A percentile compares a stretch with the other conserved stretches of the same genome.
Conservation (phyloP, 2,797 vertebrate genomes). For the Emys orbicularis region DNA sequence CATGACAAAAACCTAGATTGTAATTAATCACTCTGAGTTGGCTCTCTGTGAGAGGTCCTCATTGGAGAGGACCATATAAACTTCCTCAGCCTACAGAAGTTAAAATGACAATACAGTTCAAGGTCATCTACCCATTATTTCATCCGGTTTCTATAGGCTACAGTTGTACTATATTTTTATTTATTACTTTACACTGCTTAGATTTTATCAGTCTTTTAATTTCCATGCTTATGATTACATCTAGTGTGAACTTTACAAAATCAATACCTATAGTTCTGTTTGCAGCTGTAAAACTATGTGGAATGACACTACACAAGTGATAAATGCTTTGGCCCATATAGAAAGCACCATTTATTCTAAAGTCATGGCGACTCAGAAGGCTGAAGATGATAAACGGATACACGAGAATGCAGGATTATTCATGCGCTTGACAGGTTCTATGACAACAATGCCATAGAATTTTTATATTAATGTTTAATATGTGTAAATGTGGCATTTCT, state of each 20-base stretch:
- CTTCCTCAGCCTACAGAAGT: not conserved
- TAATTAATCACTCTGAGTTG: not conserved
- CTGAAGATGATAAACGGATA: slow-evolving; percentile 71
- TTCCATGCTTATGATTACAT: slow-evolving; percentile 42
- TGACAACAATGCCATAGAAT: slow-evolving; percentile 59
- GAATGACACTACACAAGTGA: slow-evolving; percentile 25
- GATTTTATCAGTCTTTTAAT: slow-evolving; percentile 17
- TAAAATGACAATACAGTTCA: not conserved
- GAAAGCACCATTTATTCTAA: slow-evolving; percentile 66
- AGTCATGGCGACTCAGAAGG: slow-evolving; percentile 16
- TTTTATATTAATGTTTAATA: slow-evolving; percentile 56
- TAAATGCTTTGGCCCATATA: slow-evolving; percentile 57
- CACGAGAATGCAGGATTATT: slow-evolving; percentile 59
- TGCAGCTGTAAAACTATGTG: slow-evolving; percentile 21
- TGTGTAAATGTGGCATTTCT: slow-evolving; percentile 71
- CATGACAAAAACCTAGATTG: not conserved
- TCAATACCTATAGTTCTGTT: slow-evolving; percentile 3
- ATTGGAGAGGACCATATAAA: not conserved
- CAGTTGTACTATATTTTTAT: not conserved
- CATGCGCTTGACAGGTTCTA: slow-evolving; percentile 48
- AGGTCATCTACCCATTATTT: not conserved
- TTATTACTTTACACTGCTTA: not conserved
- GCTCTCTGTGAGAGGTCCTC: not conserved
- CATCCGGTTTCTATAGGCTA: not conserved
- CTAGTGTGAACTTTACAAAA: slow-evolving; percentile 31